Evolutionary conservation across 1,140 invertebrate genomes (phyloP).

Genomic region (Tachypleus tridentatus): DNA sequence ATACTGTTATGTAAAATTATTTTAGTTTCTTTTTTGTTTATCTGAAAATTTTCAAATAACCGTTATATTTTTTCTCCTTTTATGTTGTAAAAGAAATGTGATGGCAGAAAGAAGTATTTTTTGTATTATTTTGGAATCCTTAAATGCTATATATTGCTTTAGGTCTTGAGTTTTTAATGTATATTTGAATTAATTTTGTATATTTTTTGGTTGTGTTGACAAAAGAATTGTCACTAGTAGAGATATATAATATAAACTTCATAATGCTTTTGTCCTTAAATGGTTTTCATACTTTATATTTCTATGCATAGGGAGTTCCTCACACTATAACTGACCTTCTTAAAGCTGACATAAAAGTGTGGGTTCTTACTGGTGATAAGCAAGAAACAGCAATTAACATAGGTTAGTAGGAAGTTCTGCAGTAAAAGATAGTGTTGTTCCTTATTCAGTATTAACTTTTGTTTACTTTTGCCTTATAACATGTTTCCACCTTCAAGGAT

Average conservation of each 20-base stretch:
- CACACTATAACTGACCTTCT: conserved; percentile 82
- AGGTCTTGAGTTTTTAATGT: no score
- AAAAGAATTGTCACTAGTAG: not conserved
- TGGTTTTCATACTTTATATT: conserved; percentile 1
- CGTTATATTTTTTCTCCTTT: no score
- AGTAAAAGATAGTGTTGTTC: conserved; percentile 5
- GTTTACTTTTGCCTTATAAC: not conserved
- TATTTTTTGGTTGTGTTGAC: not conserved
- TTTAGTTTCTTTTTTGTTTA: no score
- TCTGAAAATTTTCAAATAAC: no score
- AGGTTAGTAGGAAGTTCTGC: conserved; percentile 36
- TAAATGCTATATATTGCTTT: no score
- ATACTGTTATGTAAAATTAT: no score
- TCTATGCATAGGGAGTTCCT: conserved; percentile 48
- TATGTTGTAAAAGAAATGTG: no score
- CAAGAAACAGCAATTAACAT: conserved; percentile 99
- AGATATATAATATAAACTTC: not conserved
- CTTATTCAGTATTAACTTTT: not conserved
- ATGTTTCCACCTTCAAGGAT: no score
- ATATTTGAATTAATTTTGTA: conserved; percentile 4
- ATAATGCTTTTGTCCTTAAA: no score
- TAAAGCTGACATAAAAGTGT: conserved; percentile 78
- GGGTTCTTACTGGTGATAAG: conserved; percentile 98
- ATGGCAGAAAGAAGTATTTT: no score
- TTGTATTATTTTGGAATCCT: no score